A percentile compares a stretch with the other conserved stretches of the same genome.
phyloP scores from a whole-genome alignment of 2,888 invertebrate genomes.

The Sarcophaga variegata region DNA sequence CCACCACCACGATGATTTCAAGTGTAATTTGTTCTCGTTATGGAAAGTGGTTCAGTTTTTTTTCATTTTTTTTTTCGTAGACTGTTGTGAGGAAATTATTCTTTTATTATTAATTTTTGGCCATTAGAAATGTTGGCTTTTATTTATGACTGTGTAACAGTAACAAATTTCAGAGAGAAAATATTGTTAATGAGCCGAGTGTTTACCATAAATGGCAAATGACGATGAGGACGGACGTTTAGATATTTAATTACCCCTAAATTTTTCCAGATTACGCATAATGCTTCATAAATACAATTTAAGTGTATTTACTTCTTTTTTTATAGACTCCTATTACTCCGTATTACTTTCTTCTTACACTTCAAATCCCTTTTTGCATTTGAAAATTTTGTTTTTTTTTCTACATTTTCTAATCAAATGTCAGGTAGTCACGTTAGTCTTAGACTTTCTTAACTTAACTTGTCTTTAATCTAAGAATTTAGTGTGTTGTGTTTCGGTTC shows the following conservation, averaged over 20 bases:
- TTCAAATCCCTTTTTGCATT: conserved; percentile 28
- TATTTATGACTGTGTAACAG: conserved; percentile 23
- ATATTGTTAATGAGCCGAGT: conserved; percentile 40
- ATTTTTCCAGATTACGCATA: conserved; percentile 27
- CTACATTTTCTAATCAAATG: conserved; percentile 29
- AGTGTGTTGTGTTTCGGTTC: conserved; percentile 36
- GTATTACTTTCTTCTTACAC: background rate
- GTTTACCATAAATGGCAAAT: conserved; percentile 25
- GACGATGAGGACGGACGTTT: conserved; percentile 34
- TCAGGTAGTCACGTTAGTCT: conserved; percentile 38
- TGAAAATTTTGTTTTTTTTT: conserved; percentile 15
- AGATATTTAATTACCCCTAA: conserved; percentile 49
- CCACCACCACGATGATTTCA: conserved; percentile 2
- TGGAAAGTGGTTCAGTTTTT: background rate
- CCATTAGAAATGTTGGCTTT: conserved; percentile 4
- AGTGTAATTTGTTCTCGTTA: conserved; percentile 51
- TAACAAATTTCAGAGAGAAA: conserved; percentile 10
- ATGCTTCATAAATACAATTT: conserved; percentile 36
- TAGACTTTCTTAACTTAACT: background rate
- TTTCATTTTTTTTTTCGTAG: background rate
- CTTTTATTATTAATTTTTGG: conserved; percentile 18
- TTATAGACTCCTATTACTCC: background rate
- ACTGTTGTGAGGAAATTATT: conserved; percentile 2
- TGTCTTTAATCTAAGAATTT: conserved; percentile 13
- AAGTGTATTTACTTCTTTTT: conserved; percentile 28